These are phyloP conservation scores for Mus spicilegus DNA, from an alignment of 2,113 vertebrate genomes.

Conservation along the genomic window DNA sequence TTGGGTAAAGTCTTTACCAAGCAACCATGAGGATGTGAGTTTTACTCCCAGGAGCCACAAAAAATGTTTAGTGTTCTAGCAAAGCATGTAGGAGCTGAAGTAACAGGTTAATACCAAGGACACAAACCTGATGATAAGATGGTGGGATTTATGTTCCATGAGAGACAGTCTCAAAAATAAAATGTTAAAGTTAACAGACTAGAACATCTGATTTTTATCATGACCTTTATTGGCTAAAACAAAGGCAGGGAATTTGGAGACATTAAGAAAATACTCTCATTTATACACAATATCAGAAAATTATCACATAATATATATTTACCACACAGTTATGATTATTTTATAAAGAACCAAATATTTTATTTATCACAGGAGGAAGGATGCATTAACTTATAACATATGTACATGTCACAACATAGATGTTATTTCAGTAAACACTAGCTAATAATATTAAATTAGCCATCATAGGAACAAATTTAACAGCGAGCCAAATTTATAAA, in stretches of 20 bases:
- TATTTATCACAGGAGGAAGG: not conserved
- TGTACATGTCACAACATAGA: not conserved
- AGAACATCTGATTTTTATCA: not conserved
- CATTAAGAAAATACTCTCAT: no score
- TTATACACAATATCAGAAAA: not conserved
- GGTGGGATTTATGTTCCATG: not conserved
- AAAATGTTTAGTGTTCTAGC: no score
- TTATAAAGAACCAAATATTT: not conserved
- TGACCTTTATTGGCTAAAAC: no score
- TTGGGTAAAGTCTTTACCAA: not conserved
- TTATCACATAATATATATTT: not conserved
- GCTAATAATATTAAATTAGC: not conserved
- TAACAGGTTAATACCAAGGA: not conserved
- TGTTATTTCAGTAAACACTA: not conserved
- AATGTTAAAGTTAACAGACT: not conserved
- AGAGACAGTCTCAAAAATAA: not conserved
- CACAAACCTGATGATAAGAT: not conserved
- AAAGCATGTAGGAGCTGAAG: not conserved
- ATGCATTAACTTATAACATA: not conserved
- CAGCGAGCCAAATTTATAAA: not conserved
- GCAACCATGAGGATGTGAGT: not conserved
- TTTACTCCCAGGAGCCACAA: not conserved
- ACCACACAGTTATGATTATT: not conserved
- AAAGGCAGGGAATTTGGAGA: not conserved
- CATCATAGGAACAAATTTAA: not conserved